Base-by-base conservation (phyloP, 2,888 invertebrate species). In the Seladonia tumulorum region DNA sequence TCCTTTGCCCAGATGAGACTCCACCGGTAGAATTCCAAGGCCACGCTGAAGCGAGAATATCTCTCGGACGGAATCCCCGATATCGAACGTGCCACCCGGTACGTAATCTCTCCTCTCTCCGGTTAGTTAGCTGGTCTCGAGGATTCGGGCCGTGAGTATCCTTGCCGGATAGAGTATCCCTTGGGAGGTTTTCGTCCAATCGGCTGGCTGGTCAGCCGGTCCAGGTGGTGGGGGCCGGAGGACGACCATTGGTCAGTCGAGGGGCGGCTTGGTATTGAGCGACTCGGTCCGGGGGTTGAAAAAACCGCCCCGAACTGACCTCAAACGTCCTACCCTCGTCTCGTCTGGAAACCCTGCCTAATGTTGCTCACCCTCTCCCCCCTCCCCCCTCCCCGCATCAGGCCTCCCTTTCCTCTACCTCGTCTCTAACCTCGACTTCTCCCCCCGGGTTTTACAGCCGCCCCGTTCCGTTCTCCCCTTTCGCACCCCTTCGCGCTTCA, bases 271-370 rank as follows among this genome's bases (percentile, higher is more conserved):
- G 93, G 94, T 94, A 94, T 94, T 93, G 94, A 94, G 94, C 94
- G 94, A 93, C 91, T 92, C 93, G 92, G 91, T 91, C 91, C 92
- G 93, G 94, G 90, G 94, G 93, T 93, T 93, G 93, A 94, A 94
- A 94, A 95, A 95, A 94, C 94, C 95, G 94, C 94, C 94, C 95
- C 94, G 93, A 93, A 94, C 94, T 94, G 94, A 94, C 94, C 94
- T 94, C 94, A 94, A 94, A 94, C 93, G 94, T 94, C 93, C 94
- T 94, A 94, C 94, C 94, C 94, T 94, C 94, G 93, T 94, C 94
- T 94, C 92, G 90, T 92, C 92, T 90, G 92, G 93, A 93, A 93
- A 93, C 93, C 94, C 93, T 93, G 93, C 93, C 93, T 93, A 93
- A 93, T 92, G 90, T 92, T 90, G 91, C 88, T 89, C 90, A 89